A percentile compares a stretch with the other conserved stretches of the same genome.
Conservation (phyloP, 2,888 invertebrate genomes). For the Xanthia icteritia region DNA sequence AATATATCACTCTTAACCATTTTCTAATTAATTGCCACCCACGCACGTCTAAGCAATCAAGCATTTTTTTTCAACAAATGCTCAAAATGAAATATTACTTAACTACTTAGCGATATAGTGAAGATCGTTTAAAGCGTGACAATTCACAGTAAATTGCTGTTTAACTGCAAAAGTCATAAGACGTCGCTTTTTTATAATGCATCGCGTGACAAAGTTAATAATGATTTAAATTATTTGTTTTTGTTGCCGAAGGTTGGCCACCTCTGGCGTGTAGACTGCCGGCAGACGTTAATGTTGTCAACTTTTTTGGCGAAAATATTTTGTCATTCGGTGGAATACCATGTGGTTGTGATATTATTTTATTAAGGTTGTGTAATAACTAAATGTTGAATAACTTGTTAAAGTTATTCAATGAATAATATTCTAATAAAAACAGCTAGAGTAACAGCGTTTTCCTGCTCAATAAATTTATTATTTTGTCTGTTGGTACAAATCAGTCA, state of each 20-base stretch:
- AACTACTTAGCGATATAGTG: slow-evolving; percentile 17
- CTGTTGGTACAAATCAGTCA: background rate
- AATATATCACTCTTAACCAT: background rate
- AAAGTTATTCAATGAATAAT: too few species aligned
- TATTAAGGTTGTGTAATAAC: background rate
- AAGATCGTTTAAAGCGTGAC: slow-evolving; percentile 42
- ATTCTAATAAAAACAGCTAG: too few species aligned
- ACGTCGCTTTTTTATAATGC: slow-evolving; percentile 24
- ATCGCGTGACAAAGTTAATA: slow-evolving; percentile 49
- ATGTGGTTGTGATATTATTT: background rate
- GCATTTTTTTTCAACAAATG: slow-evolving; percentile 13
- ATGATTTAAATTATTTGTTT: slow-evolving; percentile 39
- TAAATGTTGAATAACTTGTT: too few species aligned
- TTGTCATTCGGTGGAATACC: background rate
- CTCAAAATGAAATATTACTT: slow-evolving; percentile 33
- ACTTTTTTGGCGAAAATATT: slow-evolving; percentile 20
- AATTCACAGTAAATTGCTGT: slow-evolving; percentile 30
- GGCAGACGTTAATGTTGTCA: slow-evolving; percentile 15
- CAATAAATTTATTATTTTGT: background rate
- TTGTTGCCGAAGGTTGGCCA: slow-evolving; percentile 36
- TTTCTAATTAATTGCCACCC: slow-evolving; percentile 18
- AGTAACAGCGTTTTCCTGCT: too few species aligned
- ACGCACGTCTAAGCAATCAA: background rate
- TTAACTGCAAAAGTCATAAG: slow-evolving; percentile 24
- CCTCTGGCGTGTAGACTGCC: slow-evolving; percentile 35